Evolutionary conservation across 2,113 vertebrate genomes (phyloP).

Genomic region (Passerina amoena): DNA sequence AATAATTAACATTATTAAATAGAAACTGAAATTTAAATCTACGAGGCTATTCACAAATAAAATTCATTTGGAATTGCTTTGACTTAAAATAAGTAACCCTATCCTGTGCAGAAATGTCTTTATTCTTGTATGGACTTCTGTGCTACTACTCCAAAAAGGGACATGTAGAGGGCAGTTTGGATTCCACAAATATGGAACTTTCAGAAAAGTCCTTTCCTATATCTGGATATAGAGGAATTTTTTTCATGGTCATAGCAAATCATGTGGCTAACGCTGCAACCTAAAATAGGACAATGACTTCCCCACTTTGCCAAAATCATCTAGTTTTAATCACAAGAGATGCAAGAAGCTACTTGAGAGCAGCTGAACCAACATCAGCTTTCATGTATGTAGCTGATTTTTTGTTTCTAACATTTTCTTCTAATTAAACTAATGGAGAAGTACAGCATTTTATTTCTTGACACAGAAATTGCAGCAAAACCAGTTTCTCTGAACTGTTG

Average conservation of each 20-base stretch:
- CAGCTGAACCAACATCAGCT: neutral
- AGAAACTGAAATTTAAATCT: neutral
- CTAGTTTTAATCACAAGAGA: neutral
- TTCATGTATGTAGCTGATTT: neutral
- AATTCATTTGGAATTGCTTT: neutral
- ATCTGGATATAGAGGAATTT: neutral
- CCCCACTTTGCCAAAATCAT: neutral
- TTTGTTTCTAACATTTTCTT: neutral
- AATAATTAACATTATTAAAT: neutral
- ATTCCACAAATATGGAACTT: neutral
- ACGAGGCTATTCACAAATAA: neutral
- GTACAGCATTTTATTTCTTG: neutral
- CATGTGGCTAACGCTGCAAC: neutral
- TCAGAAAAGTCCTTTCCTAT: neutral
- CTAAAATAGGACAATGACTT: neutral
- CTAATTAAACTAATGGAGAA: neutral
- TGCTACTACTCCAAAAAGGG: neutral
- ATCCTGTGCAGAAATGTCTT: neutral
- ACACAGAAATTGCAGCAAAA: neutral
- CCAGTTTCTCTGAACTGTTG: neutral
- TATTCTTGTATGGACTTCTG: neutral
- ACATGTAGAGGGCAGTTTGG: neutral
- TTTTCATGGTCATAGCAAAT: neutral
- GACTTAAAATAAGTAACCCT: neutral
- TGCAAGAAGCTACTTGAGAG: neutral